These are phyloP conservation scores for Heterotis niloticus DNA, from an alignment of 2,113 vertebrate genomes.

Conservation along the genomic window DNA sequence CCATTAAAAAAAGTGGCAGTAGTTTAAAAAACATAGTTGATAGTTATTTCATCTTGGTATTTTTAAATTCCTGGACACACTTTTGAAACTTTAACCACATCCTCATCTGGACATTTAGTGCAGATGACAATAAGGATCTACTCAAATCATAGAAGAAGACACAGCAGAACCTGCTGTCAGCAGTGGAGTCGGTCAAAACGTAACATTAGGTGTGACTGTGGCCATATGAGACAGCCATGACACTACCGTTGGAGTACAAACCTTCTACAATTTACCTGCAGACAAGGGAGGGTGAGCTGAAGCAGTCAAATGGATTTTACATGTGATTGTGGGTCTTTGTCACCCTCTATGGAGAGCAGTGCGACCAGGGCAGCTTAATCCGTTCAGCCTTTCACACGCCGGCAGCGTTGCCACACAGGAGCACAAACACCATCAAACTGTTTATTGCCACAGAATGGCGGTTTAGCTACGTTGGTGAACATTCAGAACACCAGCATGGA, in stretches of 20 bases:
- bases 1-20: too few relatives aligned
- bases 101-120: too few relatives aligned
- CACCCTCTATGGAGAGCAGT: slow-evolving; percentile 43
- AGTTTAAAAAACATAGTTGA: too few relatives aligned
- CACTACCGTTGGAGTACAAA: not conserved
- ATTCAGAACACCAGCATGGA: slow-evolving; percentile 71
- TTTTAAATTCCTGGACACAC: too few relatives aligned
- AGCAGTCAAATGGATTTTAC: not conserved
- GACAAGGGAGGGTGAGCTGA: not conserved
- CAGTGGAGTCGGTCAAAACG: too few relatives aligned
- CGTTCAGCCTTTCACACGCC: slow-evolving; percentile 60
- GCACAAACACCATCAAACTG: slow-evolving; percentile 57
- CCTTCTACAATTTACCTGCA: not conserved
- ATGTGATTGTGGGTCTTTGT: slow-evolving; percentile 22
- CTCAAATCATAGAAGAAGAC: too few relatives aligned
- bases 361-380: slow-evolving; percentile 53
- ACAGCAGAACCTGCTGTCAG: too few relatives aligned
- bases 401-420: slow-evolving; percentile 54
- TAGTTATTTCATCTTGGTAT: too few relatives aligned
- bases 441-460: slow-evolving; percentile 60
- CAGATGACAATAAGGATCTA: too few relatives aligned
- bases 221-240: too few relatives aligned
- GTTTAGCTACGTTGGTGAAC: slow-evolving; percentile 80
- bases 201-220: too few relatives aligned
- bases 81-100: too few relatives aligned